Percentiles rank a stretch among this genome's conserved stretches.
Conservation (phyloP, 2,888 invertebrate genomes). For the Sceliomorpha sp. region DNA sequence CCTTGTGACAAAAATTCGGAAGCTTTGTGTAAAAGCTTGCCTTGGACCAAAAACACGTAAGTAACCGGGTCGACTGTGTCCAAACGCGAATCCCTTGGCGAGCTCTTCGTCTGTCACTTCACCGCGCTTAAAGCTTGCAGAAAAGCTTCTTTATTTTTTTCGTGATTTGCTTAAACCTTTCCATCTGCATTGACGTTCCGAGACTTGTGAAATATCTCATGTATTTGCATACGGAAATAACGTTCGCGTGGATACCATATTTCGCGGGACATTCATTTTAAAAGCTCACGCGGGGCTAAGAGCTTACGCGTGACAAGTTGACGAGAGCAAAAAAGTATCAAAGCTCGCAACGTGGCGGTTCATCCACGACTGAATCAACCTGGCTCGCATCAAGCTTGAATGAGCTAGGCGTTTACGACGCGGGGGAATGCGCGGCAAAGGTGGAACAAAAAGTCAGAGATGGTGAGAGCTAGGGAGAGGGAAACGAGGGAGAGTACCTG, state of each 20-base stretch:
- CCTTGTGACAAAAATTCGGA: too few relatives aligned
- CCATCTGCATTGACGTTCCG: background rate
- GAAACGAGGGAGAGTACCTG: slow-evolving; percentile 3
- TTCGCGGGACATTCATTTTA: slow-evolving; percentile 6
- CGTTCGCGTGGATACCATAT: too few relatives aligned
- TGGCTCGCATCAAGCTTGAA: slow-evolving; percentile 72
- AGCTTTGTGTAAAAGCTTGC: too few relatives aligned
- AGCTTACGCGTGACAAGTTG: slow-evolving; percentile 43
- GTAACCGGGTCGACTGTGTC: background rate
- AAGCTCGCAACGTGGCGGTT: slow-evolving; percentile 74
- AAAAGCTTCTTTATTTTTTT: slow-evolving; percentile 1
- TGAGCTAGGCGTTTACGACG: slow-evolving; percentile 66
- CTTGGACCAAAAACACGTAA: background rate
- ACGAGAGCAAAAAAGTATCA: slow-evolving; percentile 43
- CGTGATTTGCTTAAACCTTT: background rate
- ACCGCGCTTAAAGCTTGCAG: background rate
- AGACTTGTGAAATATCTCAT: background rate
- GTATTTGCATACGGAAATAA: too few relatives aligned
- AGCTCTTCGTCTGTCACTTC: slow-evolving; percentile 1
- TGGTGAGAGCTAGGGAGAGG: slow-evolving; percentile 17
- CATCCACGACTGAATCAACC: slow-evolving; percentile 74
- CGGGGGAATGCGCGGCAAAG: slow-evolving; percentile 57
- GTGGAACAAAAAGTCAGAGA: slow-evolving; percentile 37
- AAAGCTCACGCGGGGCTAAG: background rate
- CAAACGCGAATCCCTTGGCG: background rate